phyloP scores from a whole-genome alignment of 2,797 vertebrate species.

The Fundulus diaphanus region DNA sequence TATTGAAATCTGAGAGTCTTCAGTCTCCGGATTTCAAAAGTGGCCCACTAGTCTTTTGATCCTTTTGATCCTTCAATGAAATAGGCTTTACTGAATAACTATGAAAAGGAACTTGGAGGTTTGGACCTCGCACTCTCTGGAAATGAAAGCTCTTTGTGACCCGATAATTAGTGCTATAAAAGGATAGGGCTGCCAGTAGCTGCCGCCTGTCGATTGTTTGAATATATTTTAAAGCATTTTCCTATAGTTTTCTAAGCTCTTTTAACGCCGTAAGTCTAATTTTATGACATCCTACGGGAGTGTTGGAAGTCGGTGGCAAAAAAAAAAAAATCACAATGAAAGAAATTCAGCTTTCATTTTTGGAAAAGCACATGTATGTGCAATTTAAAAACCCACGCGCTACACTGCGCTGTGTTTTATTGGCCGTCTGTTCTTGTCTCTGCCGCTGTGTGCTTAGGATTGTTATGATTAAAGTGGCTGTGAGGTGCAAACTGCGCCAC shows the following conservation, averaged over 20 bases:
- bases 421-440: slow-evolving; percentile 49
- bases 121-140: slow-evolving; percentile 23
- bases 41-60: slow-evolving; percentile 21
- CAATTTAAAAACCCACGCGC: slow-evolving; percentile 1
- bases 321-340: too few species aligned
- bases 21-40: slow-evolving; percentile 23
- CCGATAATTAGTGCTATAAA: slow-evolving; percentile 55
- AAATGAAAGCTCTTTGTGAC: slow-evolving; percentile 33
- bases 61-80: slow-evolving; percentile 12
- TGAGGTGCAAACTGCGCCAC: slow-evolving; percentile 36
- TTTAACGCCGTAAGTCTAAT: not conserved
- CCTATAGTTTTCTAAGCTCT: slow-evolving; percentile 2
- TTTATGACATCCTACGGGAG: not conserved
- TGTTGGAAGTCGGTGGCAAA: slow-evolving; percentile 2
- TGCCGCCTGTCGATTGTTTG: not conserved
- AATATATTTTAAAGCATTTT: slow-evolving; percentile 16
- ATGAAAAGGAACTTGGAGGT: too few species aligned
- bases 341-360: slow-evolving; percentile 24
- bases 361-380: slow-evolving; percentile 4
- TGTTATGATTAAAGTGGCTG: slow-evolving; percentile 33
- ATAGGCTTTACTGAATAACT: too few species aligned
- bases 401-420: slow-evolving; percentile 35
- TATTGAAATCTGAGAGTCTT: slow-evolving; percentile 4
- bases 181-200: slow-evolving; percentile 12
- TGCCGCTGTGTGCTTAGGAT: slow-evolving; percentile 34